phyloP scores from a whole-genome alignment of 2,888 invertebrate species.

The Eucriotettix oculatus region DNA sequence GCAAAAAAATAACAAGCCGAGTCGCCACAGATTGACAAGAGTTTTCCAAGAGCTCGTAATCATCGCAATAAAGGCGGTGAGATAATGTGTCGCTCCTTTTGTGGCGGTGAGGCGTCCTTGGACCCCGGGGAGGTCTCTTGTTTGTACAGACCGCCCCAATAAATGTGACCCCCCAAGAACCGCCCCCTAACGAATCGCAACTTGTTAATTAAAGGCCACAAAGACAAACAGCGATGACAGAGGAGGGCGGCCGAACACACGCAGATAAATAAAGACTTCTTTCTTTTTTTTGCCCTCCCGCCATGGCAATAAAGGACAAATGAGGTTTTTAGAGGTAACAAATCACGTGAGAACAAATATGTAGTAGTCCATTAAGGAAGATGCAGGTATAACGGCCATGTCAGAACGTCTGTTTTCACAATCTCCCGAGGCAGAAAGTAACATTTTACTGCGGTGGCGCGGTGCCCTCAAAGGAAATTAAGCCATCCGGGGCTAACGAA shows the following conservation, averaged over 20 bases:
- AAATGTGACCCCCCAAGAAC: neutral
- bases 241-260: neutral
- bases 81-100: no score
- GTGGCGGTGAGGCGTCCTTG: neutral
- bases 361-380: neutral
- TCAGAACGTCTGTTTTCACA: neutral
- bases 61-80: no score
- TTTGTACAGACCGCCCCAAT: neutral
- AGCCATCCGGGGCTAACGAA: no score
- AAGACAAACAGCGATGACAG: neutral
- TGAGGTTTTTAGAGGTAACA: constrained; percentile 1
- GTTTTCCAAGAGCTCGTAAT: no score
- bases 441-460: no score
- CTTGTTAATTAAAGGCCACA: constrained; percentile 1
- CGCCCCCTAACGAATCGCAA: neutral
- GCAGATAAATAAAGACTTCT: neutral
- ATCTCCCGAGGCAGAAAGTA: no score
- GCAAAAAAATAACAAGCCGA: no score
- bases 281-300: neutral
- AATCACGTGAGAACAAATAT: constrained; percentile 1
- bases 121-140: neutral
- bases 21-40: no score
- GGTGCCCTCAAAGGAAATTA: no score
- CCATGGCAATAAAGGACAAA: neutral
- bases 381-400: neutral